Evolutionary conservation across 35 echinoderm and acorn worm species (phyloP).

Genomic region (Lytechinus variegatus): DNA sequence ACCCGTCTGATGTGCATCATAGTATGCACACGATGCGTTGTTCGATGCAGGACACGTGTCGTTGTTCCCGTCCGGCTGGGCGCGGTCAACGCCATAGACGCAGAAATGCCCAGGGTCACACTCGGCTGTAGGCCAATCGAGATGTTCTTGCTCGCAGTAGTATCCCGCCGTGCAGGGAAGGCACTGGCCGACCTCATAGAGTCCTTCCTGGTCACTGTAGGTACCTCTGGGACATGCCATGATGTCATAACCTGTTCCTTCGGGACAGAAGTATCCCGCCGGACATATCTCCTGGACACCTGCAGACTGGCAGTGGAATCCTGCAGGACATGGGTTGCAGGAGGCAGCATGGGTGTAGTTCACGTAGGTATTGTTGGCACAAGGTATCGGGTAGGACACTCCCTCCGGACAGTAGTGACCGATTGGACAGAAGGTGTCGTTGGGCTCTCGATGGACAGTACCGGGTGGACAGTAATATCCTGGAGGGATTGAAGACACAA

Average conservation of each 20-base stretch:
- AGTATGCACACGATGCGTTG: slow-evolving; percentile 86
- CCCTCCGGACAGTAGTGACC: slow-evolving; percentile 91
- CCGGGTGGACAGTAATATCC: slow-evolving; percentile 97
- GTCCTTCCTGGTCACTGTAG: slow-evolving; percentile 79
- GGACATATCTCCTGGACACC: slow-evolving; percentile 86
- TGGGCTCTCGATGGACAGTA: slow-evolving; percentile 87
- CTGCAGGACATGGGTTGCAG: slow-evolving; percentile 89
- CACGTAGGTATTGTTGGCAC: slow-evolving; percentile 90
- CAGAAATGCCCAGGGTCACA: slow-evolving; percentile 85
- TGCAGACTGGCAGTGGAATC: slow-evolving; percentile 75
- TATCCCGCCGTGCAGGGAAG: slow-evolving; percentile 82
- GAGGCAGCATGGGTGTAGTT: slow-evolving; percentile 90
- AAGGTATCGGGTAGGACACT: slow-evolving; percentile 84
- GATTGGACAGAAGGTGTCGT: slow-evolving; percentile 79
- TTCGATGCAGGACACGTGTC: slow-evolving; percentile 40
- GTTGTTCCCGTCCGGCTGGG: slow-evolving; percentile 89
- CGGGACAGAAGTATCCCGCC: slow-evolving; percentile 84
- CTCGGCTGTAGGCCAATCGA: slow-evolving; percentile 44
- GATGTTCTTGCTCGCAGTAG: slow-evolving; percentile 91
- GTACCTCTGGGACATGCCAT: slow-evolving; percentile 88
- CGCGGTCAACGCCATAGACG: slow-evolving; percentile 84
- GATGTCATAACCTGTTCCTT: slow-evolving; percentile 90
- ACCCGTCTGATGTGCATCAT: slow-evolving; percentile 77
- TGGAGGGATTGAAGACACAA: slow-evolving; percentile 6
- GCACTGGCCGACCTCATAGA: slow-evolving; percentile 78